Conservation (phyloP, 2,888 invertebrate species). For the Campoplex nolae region DNA sequence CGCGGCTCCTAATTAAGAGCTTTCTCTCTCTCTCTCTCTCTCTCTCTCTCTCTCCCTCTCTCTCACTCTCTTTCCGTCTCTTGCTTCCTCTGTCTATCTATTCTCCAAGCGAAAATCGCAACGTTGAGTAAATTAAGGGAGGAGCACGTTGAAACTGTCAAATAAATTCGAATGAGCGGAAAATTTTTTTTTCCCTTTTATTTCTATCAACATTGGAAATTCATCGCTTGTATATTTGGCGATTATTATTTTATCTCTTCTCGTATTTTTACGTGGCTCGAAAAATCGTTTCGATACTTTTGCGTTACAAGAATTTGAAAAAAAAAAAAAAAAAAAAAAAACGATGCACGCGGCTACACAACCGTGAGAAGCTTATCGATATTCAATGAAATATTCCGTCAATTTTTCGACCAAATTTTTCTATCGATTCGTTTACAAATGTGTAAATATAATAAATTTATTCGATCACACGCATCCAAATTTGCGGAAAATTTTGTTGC, state of each 20-base stretch:
- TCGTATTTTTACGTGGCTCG: neutral
- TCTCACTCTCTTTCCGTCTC: slow-evolving; percentile 40
- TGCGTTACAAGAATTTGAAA: neutral
- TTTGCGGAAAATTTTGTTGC: slow-evolving; percentile 21
- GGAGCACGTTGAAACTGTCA: slow-evolving; percentile 11
- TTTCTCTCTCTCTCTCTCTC: slow-evolving; percentile 34
- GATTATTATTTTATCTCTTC: neutral
- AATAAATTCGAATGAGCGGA: slow-evolving; percentile 24
- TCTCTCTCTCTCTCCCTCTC: slow-evolving; percentile 34
- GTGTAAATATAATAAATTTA: neutral
- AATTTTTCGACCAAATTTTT: neutral
- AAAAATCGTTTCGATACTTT: neutral
- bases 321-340: neutral
- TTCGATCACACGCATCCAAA: neutral
- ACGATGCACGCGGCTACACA: neutral
- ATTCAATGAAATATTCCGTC: neutral
- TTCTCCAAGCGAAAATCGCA: neutral
- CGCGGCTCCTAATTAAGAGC: slow-evolving; percentile 55
- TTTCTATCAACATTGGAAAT: neutral
- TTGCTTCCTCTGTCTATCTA: neutral
- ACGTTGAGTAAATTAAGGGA: slow-evolving; percentile 17
- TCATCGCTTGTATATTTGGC: neutral
- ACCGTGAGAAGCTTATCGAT: neutral
- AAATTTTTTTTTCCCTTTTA: neutral
- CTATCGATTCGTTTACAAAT: neutral